Conservation (phyloP, 1,140 invertebrate genomes). For the Anastrepha obliqua region DNA sequence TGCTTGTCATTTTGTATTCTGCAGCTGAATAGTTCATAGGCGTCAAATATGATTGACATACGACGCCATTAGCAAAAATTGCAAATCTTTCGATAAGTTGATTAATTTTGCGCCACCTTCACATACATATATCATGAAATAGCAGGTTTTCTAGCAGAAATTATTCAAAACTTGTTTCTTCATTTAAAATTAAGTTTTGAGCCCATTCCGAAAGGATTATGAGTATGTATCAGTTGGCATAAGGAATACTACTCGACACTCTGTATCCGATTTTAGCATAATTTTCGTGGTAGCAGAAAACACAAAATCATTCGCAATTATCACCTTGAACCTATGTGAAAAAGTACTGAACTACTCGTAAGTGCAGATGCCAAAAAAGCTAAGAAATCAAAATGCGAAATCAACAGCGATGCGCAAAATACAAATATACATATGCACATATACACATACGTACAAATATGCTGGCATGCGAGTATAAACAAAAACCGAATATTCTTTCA, state of each 20-base stretch:
- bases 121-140: too few species aligned
- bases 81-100: too few species aligned
- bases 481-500: neutral
- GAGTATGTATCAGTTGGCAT: too few species aligned
- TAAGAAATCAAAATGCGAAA: neutral
- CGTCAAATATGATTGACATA: too few species aligned
- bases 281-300: neutral
- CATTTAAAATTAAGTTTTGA: too few species aligned
- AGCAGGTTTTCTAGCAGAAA: too few species aligned
- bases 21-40: too few species aligned
- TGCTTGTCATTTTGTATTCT: too few species aligned
- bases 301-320: neutral
- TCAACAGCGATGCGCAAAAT: neutral
- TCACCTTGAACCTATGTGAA: conserved; percentile 23
- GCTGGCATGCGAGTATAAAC: neutral
- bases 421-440: neutral
- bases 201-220: too few species aligned
- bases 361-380: neutral
- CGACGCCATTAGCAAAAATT: too few species aligned
- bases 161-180: too few species aligned
- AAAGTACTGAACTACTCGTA: neutral
- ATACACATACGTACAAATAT: neutral
- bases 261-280: conserved; percentile 15
- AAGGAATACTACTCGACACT: neutral
- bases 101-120: too few species aligned